A percentile compares a stretch with the other conserved stretches of the same genome.
Evolutionary conservation across 2,113 vertebrate species (phyloP).

Genomic region (Lasiurus borealis): DNA sequence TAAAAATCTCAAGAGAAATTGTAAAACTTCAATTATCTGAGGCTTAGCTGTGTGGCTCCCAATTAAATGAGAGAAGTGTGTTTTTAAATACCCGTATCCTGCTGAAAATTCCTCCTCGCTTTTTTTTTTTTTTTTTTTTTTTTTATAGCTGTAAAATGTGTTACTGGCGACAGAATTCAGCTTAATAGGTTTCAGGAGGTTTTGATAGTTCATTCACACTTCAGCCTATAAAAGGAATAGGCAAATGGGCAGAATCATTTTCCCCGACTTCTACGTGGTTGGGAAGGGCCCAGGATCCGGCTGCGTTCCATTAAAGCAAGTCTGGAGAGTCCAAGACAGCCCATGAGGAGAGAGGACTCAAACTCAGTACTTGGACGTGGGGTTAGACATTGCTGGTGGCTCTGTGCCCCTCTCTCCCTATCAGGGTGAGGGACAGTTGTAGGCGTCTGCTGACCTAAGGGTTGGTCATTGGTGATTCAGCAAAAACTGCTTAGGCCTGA

Average conservation of each 20-base stretch:
- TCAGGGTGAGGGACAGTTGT: neutral
- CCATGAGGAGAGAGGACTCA: neutral
- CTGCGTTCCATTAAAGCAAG: constrained; percentile 15
- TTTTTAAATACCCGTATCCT: constrained; percentile 57
- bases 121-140: neutral
- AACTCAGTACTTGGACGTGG: neutral
- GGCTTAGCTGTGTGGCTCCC: constrained; percentile 15
- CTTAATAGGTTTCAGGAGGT: constrained; percentile 69
- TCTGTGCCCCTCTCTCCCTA: neutral
- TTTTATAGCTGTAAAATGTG: constrained; percentile 50
- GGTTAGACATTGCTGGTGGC: neutral
- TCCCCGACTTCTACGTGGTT: neutral
- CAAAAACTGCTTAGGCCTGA: neutral
- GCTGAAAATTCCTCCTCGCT: constrained; percentile 51
- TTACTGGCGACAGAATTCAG: constrained; percentile 61
- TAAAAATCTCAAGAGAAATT: constrained; percentile 57
- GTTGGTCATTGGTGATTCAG: neutral
- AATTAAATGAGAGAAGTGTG: constrained; percentile 60
- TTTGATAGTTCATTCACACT: constrained; percentile 63
- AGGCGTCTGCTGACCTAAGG: neutral
- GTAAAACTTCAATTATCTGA: constrained; percentile 53
- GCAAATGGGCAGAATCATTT: constrained; percentile 21
- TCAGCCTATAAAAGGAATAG: constrained; percentile 43
- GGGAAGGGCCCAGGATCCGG: neutral
- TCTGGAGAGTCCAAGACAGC: constrained; percentile 17